Base-by-base conservation (phyloP, 2,113 vertebrate genomes). In the Brachypodius melanocephalos region DNA sequence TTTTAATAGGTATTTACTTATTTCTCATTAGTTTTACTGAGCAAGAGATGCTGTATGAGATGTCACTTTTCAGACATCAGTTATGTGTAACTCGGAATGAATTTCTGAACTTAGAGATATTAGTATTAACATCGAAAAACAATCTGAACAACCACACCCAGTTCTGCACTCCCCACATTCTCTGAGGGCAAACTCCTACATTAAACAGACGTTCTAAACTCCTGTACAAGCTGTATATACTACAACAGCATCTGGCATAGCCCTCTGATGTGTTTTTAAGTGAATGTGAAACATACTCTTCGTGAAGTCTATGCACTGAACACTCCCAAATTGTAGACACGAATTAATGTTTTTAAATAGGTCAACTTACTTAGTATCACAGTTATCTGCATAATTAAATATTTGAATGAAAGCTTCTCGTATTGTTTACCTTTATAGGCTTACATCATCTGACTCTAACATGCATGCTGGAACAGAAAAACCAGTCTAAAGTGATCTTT, bases 361-460 rank as follows among this genome's bases (percentile, higher is more conserved):
- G 18, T 42, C 16, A n/a, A 8, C 16, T 63, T 84, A 62, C 17
- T 40, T 63, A 24, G 59, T 84, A 61, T 54, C 51, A 73, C 38
- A 58, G n/a, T 75, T 75, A 85, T 28, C 24, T 77, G 22, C 42
- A 62, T 45, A 54, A 66, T 26, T 82, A 36, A 48, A 58, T 42
- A 34, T 3, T 31, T 3, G 10, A 93, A 76, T 11, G 45, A 78
- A 77, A 88, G 38, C 8, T 79, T 83, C 42, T 62, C 51, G 61
- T 31, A 65, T 7, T 28, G 28, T 90, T 96, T 92, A 88, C 71
- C 75, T 90, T 54, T 61, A 68, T 3, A 76, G 52, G 55, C 43
- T 63, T 46, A 63, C 28, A 67, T 21, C 77, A 89, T n/a, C 57
- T 87, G 74, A 92, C 63, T 69, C 20, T 92, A 86, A 87, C 29